Evolutionary conservation across 2,113 vertebrate species (phyloP), one percentile per base, ranked within the genome.

Genomic region (Heterotilapia buettikoferi): DNA sequence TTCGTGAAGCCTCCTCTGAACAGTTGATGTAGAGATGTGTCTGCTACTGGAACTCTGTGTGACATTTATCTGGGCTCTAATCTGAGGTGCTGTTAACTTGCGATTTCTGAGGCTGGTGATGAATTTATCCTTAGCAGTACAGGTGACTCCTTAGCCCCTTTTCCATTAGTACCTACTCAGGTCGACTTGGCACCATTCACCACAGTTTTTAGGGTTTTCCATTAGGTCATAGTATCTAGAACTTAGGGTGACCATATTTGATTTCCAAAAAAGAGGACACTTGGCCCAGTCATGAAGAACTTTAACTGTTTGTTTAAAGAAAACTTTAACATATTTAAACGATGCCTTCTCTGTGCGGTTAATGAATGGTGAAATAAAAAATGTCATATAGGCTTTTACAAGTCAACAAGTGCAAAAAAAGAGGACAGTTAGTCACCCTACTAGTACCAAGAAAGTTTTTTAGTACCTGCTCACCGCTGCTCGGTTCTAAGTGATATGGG

Each of bases 281-380:
- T 57, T 57, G 24, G 54, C 54, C 4, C 54, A 57, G 54, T 57
- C 54, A 57, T 26, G 12, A 57, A 57, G 54, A 56, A 56, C 54
- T 14, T 26, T 7, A 56, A 56, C 54, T 26, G 54, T 56, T 56
- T 56, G 54, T 56, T 56, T 56, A 26, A 7, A 56, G 21, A 56
- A 56, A 56, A 56, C 3, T 13, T 56, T 56, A 4, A 56, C 3
- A 56, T 13, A 14, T 56, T 26, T 57, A 57, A 57, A 57, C 5
- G 0, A 2, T 1, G 2, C 7, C 24, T 14, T 57, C 54, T 57
- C 54, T 57, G 12, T 57, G 54, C 0, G 2, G 54, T 57, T 57
- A 26, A 2, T 57, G 54, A 57, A 26, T 57, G 12, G 54, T 14
- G 12, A 14, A 57, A 24, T 1, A 26, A 57, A 57, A 57, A 57